Percentiles rank a stretch among this genome's conserved stretches.
Conservation (phyloP, 2,888 invertebrate species). For the Chrysolina oricalcia region DNA sequence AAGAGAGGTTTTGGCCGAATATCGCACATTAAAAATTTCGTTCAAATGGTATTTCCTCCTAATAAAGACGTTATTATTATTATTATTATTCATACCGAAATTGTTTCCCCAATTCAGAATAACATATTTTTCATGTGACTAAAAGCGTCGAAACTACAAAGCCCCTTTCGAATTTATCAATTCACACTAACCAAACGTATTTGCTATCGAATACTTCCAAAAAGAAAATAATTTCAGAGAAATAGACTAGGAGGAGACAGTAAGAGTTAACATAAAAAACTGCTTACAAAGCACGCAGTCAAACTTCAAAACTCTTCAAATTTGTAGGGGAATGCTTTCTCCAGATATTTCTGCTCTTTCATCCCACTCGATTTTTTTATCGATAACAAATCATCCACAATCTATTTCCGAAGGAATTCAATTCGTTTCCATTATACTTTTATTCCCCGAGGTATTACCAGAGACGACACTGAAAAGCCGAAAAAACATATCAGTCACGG, state of each 20-base stretch:
- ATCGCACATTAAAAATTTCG: no score
- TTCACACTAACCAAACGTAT: no score
- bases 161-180: no score
- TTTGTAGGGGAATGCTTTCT: background rate
- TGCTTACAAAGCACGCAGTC: background rate
- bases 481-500: slow-evolving; percentile 16
- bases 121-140: no score
- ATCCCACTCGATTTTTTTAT: background rate
- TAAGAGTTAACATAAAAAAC: no score
- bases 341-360: background rate
- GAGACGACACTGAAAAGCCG: slow-evolving; percentile 14
- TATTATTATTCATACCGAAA: no score
- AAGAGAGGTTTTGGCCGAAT: no score
- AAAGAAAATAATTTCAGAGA: background rate
- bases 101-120: no score
- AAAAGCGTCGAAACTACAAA: no score
- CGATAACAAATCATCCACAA: slow-evolving; percentile 7
- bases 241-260: background rate
- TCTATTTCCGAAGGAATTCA: slow-evolving; percentile 2
- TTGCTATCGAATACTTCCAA: no score
- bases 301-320: background rate
- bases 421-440: slow-evolving; percentile 10
- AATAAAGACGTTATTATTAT: no score
- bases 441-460: background rate
- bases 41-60: no score